Conservation (phyloP, 2,113 vertebrate genomes). For the Otolemur garnettii region DNA sequence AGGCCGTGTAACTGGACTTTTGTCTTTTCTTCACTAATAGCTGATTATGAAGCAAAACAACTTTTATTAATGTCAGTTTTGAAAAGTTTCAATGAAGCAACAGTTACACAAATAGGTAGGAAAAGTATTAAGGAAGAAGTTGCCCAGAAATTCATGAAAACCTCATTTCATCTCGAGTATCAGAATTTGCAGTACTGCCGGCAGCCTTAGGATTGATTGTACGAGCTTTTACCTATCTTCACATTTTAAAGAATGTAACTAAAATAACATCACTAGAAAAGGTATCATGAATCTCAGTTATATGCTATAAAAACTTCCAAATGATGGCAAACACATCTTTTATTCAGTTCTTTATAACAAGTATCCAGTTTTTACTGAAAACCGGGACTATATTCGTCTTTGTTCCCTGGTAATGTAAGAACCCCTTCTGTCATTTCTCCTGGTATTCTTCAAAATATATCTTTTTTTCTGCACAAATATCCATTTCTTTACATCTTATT, state of each 20-base stretch:
- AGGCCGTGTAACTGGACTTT: background rate
- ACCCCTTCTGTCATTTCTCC: background rate
- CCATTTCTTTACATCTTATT: background rate
- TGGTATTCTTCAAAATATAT: background rate
- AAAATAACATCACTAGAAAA: background rate
- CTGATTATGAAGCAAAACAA: background rate
- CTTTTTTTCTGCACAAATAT: background rate
- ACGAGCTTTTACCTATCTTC: background rate
- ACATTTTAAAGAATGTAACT: background rate
- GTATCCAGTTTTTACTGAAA: background rate
- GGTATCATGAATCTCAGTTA: background rate
- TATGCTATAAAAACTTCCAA: background rate
- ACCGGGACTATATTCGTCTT: background rate
- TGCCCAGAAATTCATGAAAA: background rate
- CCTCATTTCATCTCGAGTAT: background rate
- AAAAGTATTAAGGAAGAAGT: background rate
- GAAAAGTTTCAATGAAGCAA: constrained; percentile 11
- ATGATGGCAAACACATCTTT: background rate
- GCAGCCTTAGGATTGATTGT: background rate
- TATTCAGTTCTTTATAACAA: background rate
- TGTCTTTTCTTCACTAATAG: background rate
- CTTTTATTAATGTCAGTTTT: background rate
- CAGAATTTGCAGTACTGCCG: background rate
- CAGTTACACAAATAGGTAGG: background rate
- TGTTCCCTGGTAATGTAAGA: background rate